phyloP scores from a whole-genome alignment of 2,888 invertebrate species.

The Pseudeuparius sepicola region DNA sequence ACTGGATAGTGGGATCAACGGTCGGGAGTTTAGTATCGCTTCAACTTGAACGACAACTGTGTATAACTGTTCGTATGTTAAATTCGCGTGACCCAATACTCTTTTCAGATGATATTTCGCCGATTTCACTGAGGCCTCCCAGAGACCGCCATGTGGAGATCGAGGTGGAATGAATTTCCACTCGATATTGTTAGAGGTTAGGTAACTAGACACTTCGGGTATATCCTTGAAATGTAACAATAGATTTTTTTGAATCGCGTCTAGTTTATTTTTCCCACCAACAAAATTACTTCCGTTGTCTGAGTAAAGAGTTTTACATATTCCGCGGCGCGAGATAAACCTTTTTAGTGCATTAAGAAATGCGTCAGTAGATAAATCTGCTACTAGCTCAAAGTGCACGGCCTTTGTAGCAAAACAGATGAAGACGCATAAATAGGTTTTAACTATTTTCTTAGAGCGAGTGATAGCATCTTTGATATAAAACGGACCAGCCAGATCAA shows the following conservation, averaged over 20 bases:
- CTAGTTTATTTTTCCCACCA: conserved; percentile 11
- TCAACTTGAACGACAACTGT: conserved; percentile 18
- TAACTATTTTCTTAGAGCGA: conserved; percentile 17
- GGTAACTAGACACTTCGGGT: conserved; percentile 10
- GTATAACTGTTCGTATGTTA: conserved; percentile 24
- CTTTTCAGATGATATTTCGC: conserved; percentile 26
- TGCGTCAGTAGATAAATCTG: conserved; percentile 11
- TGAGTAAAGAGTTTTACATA: conserved; percentile 15
- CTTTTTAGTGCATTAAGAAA: conserved; percentile 16
- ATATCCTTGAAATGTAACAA: background rate
- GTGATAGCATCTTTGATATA: conserved; percentile 19
- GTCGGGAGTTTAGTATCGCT: no score
- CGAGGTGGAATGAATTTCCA: conserved; percentile 26
- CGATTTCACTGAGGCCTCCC: no score
- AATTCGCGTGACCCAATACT: conserved; percentile 19
- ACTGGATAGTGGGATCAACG: no score
- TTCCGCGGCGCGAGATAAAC: conserved; percentile 16
- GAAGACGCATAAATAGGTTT: conserved; percentile 19
- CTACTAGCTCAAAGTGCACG: conserved; percentile 17
- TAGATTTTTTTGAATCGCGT: conserved; percentile 6
- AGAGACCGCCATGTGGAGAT: conserved; percentile 27
- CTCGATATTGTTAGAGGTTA: conserved; percentile 9
- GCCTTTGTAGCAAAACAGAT: conserved; percentile 20
- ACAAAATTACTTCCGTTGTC: conserved; percentile 15
- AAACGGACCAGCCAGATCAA: conserved; percentile 19